Evolutionary conservation across 2,888 invertebrate species (phyloP).

Genomic region (Thereva unica): DNA sequence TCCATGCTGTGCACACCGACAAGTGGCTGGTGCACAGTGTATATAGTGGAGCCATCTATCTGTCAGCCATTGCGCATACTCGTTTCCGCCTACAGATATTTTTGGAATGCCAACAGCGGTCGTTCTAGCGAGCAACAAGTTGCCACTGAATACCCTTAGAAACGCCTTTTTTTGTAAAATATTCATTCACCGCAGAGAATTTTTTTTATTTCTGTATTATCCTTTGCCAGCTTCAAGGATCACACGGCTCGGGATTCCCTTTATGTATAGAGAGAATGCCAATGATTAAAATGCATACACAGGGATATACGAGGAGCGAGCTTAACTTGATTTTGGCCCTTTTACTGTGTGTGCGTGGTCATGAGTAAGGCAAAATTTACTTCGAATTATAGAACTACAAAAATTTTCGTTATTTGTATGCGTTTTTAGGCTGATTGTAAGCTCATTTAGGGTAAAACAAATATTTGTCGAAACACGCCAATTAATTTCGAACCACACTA

Average conservation of each 20-base stretch:
- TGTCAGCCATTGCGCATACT: conserved; percentile 51
- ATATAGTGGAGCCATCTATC: conserved; percentile 4
- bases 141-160: conserved; percentile 33
- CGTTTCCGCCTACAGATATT: conserved; percentile 53
- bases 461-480: too few relatives aligned
- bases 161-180: conserved; percentile 39
- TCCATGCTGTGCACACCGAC: conserved; percentile 2
- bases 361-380: too few relatives aligned
- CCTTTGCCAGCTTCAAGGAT: conserved; percentile 4
- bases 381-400: too few relatives aligned
- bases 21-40: conserved; percentile 6
- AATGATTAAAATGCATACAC: background rate
- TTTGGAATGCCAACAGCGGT: conserved; percentile 45
- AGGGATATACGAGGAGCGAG: too few relatives aligned
- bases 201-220: conserved; percentile 11
- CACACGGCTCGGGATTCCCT: conserved; percentile 18
- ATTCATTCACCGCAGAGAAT: conserved; percentile 11
- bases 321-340: too few relatives aligned
- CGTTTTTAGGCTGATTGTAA: too few relatives aligned
- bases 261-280: conserved; percentile 20
- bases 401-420: too few relatives aligned
- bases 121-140: conserved; percentile 31
- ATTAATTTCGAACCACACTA: too few relatives aligned
- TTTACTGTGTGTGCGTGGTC: too few relatives aligned
- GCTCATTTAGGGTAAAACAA: too few relatives aligned